Conservation (phyloP, 2,888 invertebrate species). For the Criorhina ranunculi region DNA sequence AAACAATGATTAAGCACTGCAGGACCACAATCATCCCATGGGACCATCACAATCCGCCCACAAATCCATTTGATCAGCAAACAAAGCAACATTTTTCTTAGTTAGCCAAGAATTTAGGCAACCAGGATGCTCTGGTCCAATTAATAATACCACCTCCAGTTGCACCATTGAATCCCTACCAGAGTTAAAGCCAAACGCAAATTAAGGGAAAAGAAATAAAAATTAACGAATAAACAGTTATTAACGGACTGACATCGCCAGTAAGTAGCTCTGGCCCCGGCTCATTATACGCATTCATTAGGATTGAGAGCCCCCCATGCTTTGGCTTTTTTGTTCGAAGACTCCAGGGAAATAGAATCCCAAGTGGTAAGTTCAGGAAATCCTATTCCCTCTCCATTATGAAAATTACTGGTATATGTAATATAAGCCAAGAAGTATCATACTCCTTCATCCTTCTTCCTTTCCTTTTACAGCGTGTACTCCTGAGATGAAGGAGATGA, state of each 20-base stretch:
- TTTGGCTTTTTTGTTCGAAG: not conserved
- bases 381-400: constrained; percentile 49
- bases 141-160: constrained; percentile 12
- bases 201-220: constrained; percentile 3
- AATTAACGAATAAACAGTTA: constrained; percentile 22
- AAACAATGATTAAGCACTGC: constrained; percentile 17
- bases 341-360: constrained; percentile 17
- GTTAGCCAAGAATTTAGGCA: constrained; percentile 9
- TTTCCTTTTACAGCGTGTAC: not conserved
- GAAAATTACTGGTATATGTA: constrained; percentile 40
- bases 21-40: constrained; percentile 3
- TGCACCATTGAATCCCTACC: not conserved
- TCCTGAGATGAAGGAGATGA: not conserved
- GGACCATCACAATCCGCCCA: not conserved
- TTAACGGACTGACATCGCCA: constrained; percentile 18
- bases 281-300: constrained; percentile 40
- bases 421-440: constrained; percentile 22
- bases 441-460: not conserved
- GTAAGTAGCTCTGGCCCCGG: constrained; percentile 2
- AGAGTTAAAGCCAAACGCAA: not conserved
- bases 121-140: not conserved
- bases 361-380: constrained; percentile 47
- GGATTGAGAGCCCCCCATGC: constrained; percentile 5
- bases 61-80: constrained; percentile 28
- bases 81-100: constrained; percentile 32